These are phyloP conservation scores for Sminthurides bifidus DNA, from an alignment of 1,140 invertebrate species.

Conservation along the genomic window DNA sequence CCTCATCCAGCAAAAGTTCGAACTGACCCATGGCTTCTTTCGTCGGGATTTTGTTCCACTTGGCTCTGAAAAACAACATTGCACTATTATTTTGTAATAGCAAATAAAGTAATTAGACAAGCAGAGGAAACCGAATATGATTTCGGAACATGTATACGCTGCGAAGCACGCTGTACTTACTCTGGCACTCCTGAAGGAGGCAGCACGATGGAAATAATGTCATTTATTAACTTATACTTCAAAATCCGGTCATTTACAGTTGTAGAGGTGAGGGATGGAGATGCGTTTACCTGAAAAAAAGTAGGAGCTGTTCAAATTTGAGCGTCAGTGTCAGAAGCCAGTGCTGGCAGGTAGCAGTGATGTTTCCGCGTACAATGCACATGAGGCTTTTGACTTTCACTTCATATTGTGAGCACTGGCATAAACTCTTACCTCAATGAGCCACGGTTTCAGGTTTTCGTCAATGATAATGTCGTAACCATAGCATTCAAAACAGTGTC, in stretches of 20 bases:
- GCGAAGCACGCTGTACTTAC: conserved; percentile 48
- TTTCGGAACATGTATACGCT: too few relatives aligned
- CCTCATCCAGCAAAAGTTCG: conserved; percentile 77
- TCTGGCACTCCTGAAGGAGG: conserved; percentile 81
- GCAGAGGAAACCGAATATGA: too few relatives aligned
- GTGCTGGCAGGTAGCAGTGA: too few relatives aligned
- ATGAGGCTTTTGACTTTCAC: too few relatives aligned
- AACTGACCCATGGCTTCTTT: conserved; percentile 74
- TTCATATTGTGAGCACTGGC: too few relatives aligned
- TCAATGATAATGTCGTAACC: conserved; percentile 82
- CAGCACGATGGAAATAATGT: conserved; percentile 81
- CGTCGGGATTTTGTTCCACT: conserved; percentile 77
- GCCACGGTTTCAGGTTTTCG: conserved; percentile 70
- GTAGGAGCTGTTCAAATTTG: too few relatives aligned
- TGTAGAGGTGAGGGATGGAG: conserved; percentile 84
- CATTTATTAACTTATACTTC: conserved; percentile 91
- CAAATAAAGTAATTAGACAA: too few relatives aligned
- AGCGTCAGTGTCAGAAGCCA: too few relatives aligned
- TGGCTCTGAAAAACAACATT: conserved; percentile 61
- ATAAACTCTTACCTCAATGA: conserved; percentile 62
- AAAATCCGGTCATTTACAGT: conserved; percentile 90
- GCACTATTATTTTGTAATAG: too few relatives aligned
- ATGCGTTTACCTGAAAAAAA: conserved; percentile 70
- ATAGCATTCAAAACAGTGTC: conserved; percentile 72
- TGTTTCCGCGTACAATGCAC: too few relatives aligned